Evolutionary conservation across 2,797 vertebrate genomes (phyloP).

Genomic region (Dallia pectoralis): DNA sequence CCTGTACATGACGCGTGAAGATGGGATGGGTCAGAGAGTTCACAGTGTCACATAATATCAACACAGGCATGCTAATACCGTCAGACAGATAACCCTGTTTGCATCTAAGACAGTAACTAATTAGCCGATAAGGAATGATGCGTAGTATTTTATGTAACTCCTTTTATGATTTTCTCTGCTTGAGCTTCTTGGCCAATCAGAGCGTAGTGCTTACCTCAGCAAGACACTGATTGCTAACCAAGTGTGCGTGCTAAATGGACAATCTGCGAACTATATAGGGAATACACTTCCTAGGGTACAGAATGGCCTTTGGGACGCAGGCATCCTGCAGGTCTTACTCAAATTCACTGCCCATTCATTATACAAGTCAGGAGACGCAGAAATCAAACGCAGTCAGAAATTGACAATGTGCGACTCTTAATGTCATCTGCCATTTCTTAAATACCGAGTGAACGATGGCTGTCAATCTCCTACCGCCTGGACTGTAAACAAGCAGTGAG

Average conservation of each 20-base stretch:
- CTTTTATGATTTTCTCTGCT: not conserved
- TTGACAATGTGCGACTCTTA: not conserved
- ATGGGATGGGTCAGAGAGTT: no score
- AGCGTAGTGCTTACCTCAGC: not conserved
- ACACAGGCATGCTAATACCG: no score
- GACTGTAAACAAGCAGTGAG: not conserved
- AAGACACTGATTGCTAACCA: not conserved
- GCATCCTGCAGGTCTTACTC: not conserved
- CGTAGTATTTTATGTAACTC: no score
- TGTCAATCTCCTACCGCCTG: not conserved
- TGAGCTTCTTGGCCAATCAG: not conserved
- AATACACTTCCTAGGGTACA: not conserved
- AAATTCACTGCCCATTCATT: not conserved
- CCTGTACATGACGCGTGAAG: no score
- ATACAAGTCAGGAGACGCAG: not conserved
- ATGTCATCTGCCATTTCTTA: not conserved
- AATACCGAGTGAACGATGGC: not conserved
- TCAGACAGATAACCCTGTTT: no score
- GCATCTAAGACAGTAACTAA: no score
- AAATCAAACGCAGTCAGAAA: not conserved
- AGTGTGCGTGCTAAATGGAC: not conserved
- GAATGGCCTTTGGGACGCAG: not conserved
- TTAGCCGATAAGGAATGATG: no score
- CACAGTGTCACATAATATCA: no score
- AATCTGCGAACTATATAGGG: not conserved